Evolutionary conservation across 2,888 invertebrate genomes (phyloP).

Genomic region (Eupithecia subfuscata): DNA sequence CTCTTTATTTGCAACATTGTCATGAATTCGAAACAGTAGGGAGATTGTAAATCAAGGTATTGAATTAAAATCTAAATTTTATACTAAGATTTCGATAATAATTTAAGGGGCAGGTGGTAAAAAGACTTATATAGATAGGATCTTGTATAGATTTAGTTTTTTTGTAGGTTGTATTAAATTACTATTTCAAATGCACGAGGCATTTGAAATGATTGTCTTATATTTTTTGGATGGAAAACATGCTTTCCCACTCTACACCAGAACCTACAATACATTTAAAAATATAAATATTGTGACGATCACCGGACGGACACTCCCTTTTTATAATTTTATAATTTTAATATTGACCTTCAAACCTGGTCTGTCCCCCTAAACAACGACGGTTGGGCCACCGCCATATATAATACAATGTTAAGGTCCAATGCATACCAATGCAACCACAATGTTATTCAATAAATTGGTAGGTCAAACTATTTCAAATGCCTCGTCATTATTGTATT

Average conservation of each 20-base stretch:
- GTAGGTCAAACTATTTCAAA: not conserved
- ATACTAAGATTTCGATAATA: not conserved
- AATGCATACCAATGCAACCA: constrained; percentile 4
- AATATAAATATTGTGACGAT: too few species aligned
- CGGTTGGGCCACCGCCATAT: not conserved
- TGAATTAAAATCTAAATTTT: not conserved
- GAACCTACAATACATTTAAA: too few species aligned
- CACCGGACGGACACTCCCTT: too few species aligned
- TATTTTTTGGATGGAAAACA: too few species aligned
- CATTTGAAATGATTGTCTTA: too few species aligned
- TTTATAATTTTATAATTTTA: too few species aligned
- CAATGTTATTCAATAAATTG: constrained; percentile 7
- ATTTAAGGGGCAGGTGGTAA: not conserved
- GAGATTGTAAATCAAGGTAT: too few species aligned
- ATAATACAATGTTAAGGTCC: not conserved
- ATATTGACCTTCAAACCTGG: not conserved
- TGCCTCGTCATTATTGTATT: too few species aligned
- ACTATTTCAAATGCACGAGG: too few species aligned
- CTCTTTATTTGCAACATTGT: constrained; percentile 24
- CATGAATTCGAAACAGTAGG: constrained; percentile 53
- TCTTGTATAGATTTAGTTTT: not conserved
- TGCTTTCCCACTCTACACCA: too few species aligned
- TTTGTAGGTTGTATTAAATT: not conserved
- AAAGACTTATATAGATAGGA: too few species aligned
- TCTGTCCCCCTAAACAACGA: not conserved